Evolutionary conservation across 2,113 vertebrate genomes (phyloP).

Genomic region (Xyrauchen texanus): DNA sequence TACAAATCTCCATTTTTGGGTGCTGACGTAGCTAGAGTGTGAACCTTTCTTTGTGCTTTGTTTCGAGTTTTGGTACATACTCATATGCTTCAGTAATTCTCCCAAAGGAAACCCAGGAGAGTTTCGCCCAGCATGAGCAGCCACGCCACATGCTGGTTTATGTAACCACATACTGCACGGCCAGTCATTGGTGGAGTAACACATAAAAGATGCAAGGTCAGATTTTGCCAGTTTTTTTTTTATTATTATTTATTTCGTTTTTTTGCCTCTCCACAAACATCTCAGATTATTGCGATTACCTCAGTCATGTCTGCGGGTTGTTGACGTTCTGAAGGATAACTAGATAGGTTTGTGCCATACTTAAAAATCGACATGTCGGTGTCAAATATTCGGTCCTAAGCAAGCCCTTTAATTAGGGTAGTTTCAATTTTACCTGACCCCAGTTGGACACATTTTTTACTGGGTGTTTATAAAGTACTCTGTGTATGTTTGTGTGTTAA

Average conservation of each 20-base stretch:
- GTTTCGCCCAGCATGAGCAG: not conserved
- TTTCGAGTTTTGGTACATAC: not conserved
- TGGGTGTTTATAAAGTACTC: no score
- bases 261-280: not conserved
- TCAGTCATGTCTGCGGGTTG: not conserved
- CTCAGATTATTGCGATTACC: not conserved
- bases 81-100: slow-evolving; percentile 33
- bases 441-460: no score
- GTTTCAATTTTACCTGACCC: no score
- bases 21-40: not conserved
- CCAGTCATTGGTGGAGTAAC: slow-evolving; percentile 1
- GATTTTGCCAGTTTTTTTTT: no score
- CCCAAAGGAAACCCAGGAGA: not conserved
- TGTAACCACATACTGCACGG: not conserved
- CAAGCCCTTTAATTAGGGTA: no score
- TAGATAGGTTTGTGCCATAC: no score
- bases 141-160: slow-evolving; percentile 7
- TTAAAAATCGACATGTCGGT: no score
- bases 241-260: no score
- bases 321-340: not conserved
- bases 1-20: not conserved
- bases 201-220: no score
- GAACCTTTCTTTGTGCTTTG: slow-evolving; percentile 44
- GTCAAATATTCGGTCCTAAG: no score
- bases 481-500: no score